These are phyloP conservation scores for Orthosia cruda DNA, from an alignment of 2,888 invertebrate species.

Conservation along the genomic window DNA sequence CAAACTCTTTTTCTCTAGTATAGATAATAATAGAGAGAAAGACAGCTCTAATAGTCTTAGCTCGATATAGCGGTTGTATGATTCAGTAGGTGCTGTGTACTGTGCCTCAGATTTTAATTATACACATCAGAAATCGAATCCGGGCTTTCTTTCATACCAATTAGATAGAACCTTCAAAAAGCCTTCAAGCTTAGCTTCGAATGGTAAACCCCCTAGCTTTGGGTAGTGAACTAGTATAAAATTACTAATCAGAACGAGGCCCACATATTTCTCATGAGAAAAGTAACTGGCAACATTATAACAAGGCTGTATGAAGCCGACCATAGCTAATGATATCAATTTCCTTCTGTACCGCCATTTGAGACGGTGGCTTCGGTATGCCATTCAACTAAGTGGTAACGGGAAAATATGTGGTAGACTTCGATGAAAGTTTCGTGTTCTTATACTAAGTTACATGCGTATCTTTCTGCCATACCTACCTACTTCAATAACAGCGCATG, in stretches of 20 bases:
- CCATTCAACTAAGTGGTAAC: slow-evolving; percentile 30
- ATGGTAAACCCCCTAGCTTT: too few relatives aligned
- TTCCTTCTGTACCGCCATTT: slow-evolving; percentile 48
- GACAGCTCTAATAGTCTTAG: too few relatives aligned
- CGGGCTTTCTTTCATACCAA: too few relatives aligned
- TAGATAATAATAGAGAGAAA: too few relatives aligned
- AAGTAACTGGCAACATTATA: slow-evolving; percentile 29
- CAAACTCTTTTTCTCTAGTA: too few relatives aligned
- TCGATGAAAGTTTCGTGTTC: slow-evolving; percentile 23
- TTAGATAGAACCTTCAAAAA: too few relatives aligned
- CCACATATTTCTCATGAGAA: slow-evolving; percentile 37
- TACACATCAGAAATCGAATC: too few relatives aligned
- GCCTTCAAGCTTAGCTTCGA: too few relatives aligned
- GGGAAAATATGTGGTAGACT: slow-evolving; percentile 18
- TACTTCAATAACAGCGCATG: neutral
- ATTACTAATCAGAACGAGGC: slow-evolving; percentile 14
- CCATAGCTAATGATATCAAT: slow-evolving; percentile 62
- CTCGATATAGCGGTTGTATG: too few relatives aligned
- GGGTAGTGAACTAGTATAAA: slow-evolving; percentile 5
- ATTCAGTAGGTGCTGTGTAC: too few relatives aligned
- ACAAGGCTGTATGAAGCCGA: slow-evolving; percentile 37
- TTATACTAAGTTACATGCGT: neutral
- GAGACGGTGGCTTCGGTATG: slow-evolving; percentile 39
- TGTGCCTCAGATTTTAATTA: too few relatives aligned
- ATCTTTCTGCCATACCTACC: neutral